Conservation (phyloP, 92 coral and sea anemone species). For the Palythoa grandis region DNA sequence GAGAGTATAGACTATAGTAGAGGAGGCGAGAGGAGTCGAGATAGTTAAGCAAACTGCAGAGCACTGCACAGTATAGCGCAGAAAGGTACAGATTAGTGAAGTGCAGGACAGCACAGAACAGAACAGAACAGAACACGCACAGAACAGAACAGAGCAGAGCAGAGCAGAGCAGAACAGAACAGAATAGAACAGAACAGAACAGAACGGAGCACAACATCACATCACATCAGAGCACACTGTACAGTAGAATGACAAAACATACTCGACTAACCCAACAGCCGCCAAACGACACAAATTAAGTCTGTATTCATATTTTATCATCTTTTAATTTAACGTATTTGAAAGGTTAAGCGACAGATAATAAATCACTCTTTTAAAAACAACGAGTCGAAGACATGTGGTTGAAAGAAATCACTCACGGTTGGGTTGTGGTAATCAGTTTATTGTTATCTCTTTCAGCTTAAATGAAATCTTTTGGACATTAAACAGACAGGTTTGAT, state of each 20-base stretch:
- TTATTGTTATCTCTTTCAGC: constrained; percentile 11
- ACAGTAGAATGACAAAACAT: neutral
- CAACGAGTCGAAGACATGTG: constrained; percentile 14
- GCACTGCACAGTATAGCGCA: constrained; percentile 8
- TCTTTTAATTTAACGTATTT: neutral
- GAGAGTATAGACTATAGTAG: neutral
- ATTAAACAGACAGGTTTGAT: constrained; percentile 21
- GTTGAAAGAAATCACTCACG: constrained; percentile 10
- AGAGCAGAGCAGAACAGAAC: no score
- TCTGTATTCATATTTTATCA: neutral
- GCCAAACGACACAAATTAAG: neutral
- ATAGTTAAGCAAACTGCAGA: neutral
- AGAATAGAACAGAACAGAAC: neutral
- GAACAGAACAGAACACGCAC: neutral
- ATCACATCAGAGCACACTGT: neutral
- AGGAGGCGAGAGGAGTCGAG: neutral
- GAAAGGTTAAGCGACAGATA: neutral
- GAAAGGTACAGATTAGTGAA: neutral
- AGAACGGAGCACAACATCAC: neutral
- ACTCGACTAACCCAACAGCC: neutral
- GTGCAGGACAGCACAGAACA: no score
- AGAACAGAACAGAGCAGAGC: neutral
- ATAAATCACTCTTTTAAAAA: neutral
- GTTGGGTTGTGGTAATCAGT: constrained; percentile 23
- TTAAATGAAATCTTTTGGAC: constrained; percentile 2